Evolutionary conservation across 2,888 invertebrate genomes (phyloP).

Genomic region (Crossocerus cetratus): DNA sequence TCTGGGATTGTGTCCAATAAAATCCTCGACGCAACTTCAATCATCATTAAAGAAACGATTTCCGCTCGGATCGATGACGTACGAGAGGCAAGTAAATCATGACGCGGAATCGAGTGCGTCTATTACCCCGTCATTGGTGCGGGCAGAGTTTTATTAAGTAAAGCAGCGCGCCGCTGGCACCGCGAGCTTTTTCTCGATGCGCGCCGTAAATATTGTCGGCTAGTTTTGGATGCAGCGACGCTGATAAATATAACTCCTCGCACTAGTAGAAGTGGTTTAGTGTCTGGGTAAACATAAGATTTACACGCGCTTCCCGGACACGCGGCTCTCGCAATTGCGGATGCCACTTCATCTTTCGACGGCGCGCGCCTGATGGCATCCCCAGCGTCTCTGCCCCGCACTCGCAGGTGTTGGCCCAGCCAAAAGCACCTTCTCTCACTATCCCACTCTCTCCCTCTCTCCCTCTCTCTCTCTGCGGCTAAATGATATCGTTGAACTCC

Average conservation of each 20-base stretch:
- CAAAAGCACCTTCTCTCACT: no score
- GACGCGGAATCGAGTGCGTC: neutral
- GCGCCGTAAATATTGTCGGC: constrained; percentile 55
- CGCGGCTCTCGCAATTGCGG: constrained; percentile 16
- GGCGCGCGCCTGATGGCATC: neutral
- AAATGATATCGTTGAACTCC: no score
- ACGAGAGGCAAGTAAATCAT: neutral
- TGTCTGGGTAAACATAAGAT: constrained; percentile 54
- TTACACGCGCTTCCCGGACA: constrained; percentile 33
- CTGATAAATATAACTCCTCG: constrained; percentile 67
- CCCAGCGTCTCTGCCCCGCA: no score
- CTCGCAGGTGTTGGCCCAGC: no score
- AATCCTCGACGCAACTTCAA: no score
- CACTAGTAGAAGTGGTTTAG: constrained; percentile 48
- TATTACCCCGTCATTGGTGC: constrained; percentile 8
- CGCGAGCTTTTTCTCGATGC: constrained; percentile 38
- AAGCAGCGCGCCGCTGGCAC: constrained; percentile 9
- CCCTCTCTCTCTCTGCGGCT: no score
- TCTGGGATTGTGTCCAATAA: no score
- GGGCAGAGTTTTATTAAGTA: neutral
- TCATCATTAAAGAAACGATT: no score
- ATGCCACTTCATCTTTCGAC: constrained; percentile 14
- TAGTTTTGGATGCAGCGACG: constrained; percentile 59
- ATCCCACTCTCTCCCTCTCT: no score
- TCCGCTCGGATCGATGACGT: no score